Percentiles rank a stretch among this genome's conserved stretches.
Conservation (phyloP, 2,888 invertebrate genomes). For the Synanthedon andrenaeformis region DNA sequence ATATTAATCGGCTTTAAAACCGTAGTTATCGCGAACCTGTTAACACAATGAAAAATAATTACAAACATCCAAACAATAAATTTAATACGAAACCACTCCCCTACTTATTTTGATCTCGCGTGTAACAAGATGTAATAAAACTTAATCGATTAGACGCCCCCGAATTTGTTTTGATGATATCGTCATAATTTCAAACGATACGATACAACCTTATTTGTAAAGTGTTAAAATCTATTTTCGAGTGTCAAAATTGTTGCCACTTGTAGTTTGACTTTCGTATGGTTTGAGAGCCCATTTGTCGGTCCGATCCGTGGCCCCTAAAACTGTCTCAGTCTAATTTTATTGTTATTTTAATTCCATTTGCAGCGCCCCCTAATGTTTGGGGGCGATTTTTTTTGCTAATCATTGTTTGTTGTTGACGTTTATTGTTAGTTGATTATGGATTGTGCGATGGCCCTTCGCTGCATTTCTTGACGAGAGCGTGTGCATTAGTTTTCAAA, state of each 20-base stretch:
- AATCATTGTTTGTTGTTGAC: constrained; percentile 32
- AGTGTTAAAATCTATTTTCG: too few relatives aligned
- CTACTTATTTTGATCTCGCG: constrained; percentile 23
- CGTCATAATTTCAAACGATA: too few relatives aligned
- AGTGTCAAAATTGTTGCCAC: neutral
- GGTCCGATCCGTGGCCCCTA: constrained; percentile 15
- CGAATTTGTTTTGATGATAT: constrained; percentile 33
- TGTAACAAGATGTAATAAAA: constrained; percentile 48
- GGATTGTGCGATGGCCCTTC: constrained; percentile 14
- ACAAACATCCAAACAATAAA: constrained; percentile 9
- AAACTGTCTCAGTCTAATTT: constrained; percentile 38
- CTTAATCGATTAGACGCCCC: constrained; percentile 56
- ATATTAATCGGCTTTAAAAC: too few relatives aligned
- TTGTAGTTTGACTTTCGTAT: constrained; percentile 15
- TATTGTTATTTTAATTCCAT: constrained; percentile 49
- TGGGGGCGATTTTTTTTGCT: constrained; percentile 25
- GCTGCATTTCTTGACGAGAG: constrained; percentile 1
- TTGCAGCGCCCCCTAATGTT: constrained; percentile 20
- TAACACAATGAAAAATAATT: constrained; percentile 1
- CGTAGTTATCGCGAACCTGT: neutral
- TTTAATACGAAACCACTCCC: constrained; percentile 20
- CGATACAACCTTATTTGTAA: neutral
- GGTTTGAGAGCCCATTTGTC: constrained; percentile 45
- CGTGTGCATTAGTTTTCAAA: too few relatives aligned
- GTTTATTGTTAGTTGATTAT: constrained; percentile 24